A percentile compares a stretch with the other conserved stretches of the same genome.
phyloP scores from a whole-genome alignment of 2,113 vertebrate genomes.

The Pelecanus crispus region DNA sequence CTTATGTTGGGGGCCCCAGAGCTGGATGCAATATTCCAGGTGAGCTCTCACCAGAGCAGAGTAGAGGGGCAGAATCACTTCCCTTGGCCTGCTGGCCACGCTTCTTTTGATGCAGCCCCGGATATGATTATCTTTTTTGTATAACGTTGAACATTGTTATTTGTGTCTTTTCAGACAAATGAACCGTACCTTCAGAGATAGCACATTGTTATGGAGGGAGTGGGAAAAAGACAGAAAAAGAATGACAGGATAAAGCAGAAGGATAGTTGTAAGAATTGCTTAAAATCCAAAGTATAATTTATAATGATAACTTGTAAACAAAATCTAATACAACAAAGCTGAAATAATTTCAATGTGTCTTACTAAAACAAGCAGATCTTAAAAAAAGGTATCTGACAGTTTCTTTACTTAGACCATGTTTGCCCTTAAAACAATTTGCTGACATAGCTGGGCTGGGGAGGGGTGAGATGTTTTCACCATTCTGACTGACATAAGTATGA shows the following conservation, averaged over 20 bases:
- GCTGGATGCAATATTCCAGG: background rate
- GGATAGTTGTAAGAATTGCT: background rate
- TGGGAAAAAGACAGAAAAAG: background rate
- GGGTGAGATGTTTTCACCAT: background rate
- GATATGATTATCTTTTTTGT: background rate
- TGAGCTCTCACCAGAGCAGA: fast-evolving
- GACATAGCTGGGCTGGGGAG: background rate
- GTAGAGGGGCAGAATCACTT: background rate
- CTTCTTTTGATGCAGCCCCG: background rate
- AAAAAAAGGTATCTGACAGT: background rate
- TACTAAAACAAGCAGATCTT: background rate
- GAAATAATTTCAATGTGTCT: background rate
- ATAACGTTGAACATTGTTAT: background rate
- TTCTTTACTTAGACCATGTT: background rate
- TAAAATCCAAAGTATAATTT: background rate
- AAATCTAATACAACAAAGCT: background rate
- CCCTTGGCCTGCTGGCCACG: fast-evolving
- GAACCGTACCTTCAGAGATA: background rate
- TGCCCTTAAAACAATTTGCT: slow-evolving; percentile 27
- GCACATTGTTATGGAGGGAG: background rate
- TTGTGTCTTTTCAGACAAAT: background rate
- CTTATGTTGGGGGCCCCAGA: fast-evolving
- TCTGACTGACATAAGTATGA: slow-evolving; percentile 1
- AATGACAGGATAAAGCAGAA: background rate
- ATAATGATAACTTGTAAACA: background rate